Evolutionary conservation across 2,888 invertebrate species (phyloP), one percentile per base, ranked within the genome.

Genomic region (Stenodema calcarata): DNA sequence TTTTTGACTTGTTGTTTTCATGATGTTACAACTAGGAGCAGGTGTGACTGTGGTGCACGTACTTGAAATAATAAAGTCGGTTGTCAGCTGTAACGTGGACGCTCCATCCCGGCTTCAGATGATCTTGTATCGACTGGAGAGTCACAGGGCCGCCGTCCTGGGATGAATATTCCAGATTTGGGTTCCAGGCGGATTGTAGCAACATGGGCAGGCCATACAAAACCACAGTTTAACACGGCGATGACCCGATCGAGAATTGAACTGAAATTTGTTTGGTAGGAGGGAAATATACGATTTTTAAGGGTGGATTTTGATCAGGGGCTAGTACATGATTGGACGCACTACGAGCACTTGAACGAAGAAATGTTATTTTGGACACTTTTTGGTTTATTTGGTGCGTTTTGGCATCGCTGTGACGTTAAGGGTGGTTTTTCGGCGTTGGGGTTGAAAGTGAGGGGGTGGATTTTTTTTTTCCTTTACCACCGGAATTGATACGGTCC

Each of bases 11-110:
- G n/a, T n/a, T n/a, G n/a, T n/a, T n/a, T n/a, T n/a, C n/a, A n/a
- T n/a, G n/a, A n/a, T n/a, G n/a, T n/a, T n/a, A n/a, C n/a, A 35
- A 35, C 35, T 35, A 7, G 2, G 35, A 4, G 2, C 2, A 35
- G 7, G 7, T 4, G 7, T 35, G 35, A 35, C 35, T 35, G 35
- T 2, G n/a, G 7, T 75, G 42, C 14, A 41, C 96, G 94, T 92
- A 97, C 97, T 97, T 97, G 95, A 97, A 96, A 93, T 96, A 97
- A 92, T 96, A 97, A 88, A 96, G 94, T 89, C 96, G 93, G 88
- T 96, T 96, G 90, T 95, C 95, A 90, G 94, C 94, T 90, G 94
- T 94, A 88, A 94, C 93, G 91, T 96, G 95, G n/a, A 94, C 95
- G 18, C 95, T 95, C 95, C 95, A 96, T 87, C 95, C 95, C 88